Conservation (phyloP, 2,797 vertebrate species). For the Luscinia luscinia region DNA sequence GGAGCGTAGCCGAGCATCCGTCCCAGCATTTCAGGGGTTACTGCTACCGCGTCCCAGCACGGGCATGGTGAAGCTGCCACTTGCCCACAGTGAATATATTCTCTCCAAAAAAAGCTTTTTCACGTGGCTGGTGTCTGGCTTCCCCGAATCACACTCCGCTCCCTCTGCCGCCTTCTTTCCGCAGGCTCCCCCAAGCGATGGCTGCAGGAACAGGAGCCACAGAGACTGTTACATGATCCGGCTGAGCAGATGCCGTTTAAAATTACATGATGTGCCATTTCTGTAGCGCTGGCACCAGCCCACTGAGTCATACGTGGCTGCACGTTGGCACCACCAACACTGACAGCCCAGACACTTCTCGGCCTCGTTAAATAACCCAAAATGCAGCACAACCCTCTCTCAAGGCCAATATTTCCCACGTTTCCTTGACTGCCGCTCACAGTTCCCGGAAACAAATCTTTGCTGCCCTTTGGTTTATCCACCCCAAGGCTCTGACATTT, state of each 20-base stretch:
- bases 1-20: rapidly evolving
- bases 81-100: rapidly evolving
- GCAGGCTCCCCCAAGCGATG: neutral
- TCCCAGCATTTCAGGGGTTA: neutral
- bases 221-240: neutral
- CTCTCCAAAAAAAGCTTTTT: neutral
- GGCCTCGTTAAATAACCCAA: neutral
- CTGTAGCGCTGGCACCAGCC: neutral
- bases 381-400: neutral
- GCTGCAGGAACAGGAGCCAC: neutral
- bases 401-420: rapidly evolving
- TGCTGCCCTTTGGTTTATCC: neutral
- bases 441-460: neutral
- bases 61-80: neutral
- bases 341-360: rapidly evolving
- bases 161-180: neutral
- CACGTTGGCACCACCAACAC: neutral
- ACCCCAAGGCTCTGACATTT: neutral
- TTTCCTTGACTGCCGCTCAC: neutral
- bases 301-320: neutral
- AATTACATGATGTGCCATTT: neutral
- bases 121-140: neutral
- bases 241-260: neutral
- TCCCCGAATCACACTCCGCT: neutral
- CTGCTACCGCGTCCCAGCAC: rapidly evolving